These are phyloP conservation scores for Drosophila tsacasi DNA, from an alignment of 1,140 invertebrate genomes.

Conservation along the genomic window DNA sequence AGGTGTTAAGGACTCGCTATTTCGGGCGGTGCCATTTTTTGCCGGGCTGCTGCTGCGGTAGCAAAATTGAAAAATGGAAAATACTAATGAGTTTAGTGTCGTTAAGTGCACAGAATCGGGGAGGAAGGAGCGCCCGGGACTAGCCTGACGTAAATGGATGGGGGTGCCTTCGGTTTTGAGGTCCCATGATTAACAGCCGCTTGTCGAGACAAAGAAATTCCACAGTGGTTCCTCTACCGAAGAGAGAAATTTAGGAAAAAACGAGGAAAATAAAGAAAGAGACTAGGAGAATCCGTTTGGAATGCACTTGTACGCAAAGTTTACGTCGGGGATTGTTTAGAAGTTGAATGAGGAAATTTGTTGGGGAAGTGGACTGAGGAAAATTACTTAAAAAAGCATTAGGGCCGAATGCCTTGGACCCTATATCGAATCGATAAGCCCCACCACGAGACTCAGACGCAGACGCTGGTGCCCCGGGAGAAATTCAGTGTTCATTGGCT, in stretches of 20 bases:
- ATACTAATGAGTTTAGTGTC: conserved; percentile 64
- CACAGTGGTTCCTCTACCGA: not conserved
- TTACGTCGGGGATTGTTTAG: conserved; percentile 26
- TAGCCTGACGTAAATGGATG: conserved; percentile 55
- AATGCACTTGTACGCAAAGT: conserved; percentile 41
- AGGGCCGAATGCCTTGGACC: conserved; percentile 14
- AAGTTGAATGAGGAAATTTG: conserved; percentile 37
- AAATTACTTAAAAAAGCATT: conserved; percentile 62
- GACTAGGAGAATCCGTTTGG: conserved; percentile 4
- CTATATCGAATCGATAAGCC: conserved; percentile 47
- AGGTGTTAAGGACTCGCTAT: conserved; percentile 68
- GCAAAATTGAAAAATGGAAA: conserved; percentile 66
- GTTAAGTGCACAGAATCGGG: conserved; percentile 25
- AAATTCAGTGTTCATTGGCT: conserved; percentile 51
- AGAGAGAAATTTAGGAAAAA: conserved; percentile 16
- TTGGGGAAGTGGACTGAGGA: conserved; percentile 22
- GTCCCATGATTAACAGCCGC: conserved; percentile 28
- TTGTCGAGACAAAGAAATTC: conserved; percentile 28
- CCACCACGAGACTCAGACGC: not conserved
- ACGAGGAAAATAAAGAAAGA: not conserved
- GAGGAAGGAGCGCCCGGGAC: conserved; percentile 2
- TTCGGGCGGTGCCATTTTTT: conserved; percentile 28
- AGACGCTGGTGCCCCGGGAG: conserved; percentile 27
- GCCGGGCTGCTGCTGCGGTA: conserved; percentile 27
- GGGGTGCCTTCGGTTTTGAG: conserved; percentile 37